Evolutionary conservation across 2,113 vertebrate species (phyloP).

Genomic region (Melanotaenia duboulayi): DNA sequence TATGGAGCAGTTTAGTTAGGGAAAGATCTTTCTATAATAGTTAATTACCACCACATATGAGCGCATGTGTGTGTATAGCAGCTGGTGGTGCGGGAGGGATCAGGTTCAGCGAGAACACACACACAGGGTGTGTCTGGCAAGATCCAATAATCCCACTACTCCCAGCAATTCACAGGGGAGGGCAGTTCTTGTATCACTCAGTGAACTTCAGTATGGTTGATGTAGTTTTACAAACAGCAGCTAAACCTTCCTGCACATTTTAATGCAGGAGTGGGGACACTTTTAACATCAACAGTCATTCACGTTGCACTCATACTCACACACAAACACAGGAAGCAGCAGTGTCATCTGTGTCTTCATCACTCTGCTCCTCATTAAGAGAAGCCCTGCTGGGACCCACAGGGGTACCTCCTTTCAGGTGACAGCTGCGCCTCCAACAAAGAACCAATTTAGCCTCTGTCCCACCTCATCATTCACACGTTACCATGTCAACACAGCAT

Average conservation of each 20-base stretch:
- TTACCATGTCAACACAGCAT: constrained; percentile 75
- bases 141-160: constrained; percentile 75
- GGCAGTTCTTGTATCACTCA: constrained; percentile 33
- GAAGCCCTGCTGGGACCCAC: constrained; percentile 69
- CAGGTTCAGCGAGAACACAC: constrained; percentile 49
- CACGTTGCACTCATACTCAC: constrained; percentile 18
- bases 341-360: constrained; percentile 65
- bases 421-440: constrained; percentile 80
- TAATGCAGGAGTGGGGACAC: neutral
- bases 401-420: constrained; percentile 66
- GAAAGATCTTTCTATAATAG: constrained; percentile 8
- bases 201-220: constrained; percentile 10
- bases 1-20: neutral
- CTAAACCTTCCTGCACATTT: neutral
- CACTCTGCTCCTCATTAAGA: constrained; percentile 75
- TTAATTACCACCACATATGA: constrained; percentile 24
- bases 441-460: constrained; percentile 77
- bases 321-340: constrained; percentile 15
- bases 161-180: constrained; percentile 63
- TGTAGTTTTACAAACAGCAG: constrained; percentile 19
- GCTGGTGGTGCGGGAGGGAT: constrained; percentile 62
- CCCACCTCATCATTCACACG: constrained; percentile 67
- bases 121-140: constrained; percentile 60
- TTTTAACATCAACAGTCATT: constrained; percentile 3
- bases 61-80: constrained; percentile 54